Base-by-base conservation (phyloP, 2,888 invertebrate species). In the Encarsia formosa region DNA sequence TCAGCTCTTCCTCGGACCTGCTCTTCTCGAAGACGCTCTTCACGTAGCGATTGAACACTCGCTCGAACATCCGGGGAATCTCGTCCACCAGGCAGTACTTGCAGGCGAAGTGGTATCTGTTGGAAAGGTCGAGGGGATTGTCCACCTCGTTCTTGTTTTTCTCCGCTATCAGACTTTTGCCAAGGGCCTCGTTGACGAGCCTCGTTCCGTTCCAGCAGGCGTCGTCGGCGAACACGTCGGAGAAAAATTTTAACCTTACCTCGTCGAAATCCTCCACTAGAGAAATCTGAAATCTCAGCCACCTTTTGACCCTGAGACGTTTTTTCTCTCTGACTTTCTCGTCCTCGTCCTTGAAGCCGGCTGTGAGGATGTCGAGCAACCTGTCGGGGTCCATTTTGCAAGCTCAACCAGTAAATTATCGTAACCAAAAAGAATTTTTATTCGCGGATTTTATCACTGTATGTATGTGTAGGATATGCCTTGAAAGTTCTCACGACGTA, bases 91-190 rank as follows among this genome's bases (percentile, higher is more conserved):
- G 22, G 23, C 38, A 38, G 23, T 38, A 38, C 23, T 1, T 38
- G 23, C 22, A 38, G 20, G 38, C 38, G 22, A 38, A 38, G 38
- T 38, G 23, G 23, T 38, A 38, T 38, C 38, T 38, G n/a, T 38
- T n/a, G 20, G 38, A 13, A 38, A 38, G 38, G 23, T 20, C n/a
- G 23, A 38, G 23, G n/a, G 38, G 38, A 38, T 38, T 38, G 20
- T 38, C 38, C 23, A 22, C 23, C 23, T 6, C 38, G n/a, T n/a
- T n/a, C n/a, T 38, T 38, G n/a, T 5, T 22, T 38, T 38, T 38
- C 15, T 38, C 38, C 23, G 20, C 38, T 22, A 15, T 38, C 23
- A 38, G 38, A 4, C 38, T 38, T 38, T 38, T 15, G 23, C 38
- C 22, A 38, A 38, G 22, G 23, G 15, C 38, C 23, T 38, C 22